These are phyloP conservation scores for Pygoscelis antarcticus DNA, from an alignment of 2,113 vertebrate species.

Conservation along the genomic window DNA sequence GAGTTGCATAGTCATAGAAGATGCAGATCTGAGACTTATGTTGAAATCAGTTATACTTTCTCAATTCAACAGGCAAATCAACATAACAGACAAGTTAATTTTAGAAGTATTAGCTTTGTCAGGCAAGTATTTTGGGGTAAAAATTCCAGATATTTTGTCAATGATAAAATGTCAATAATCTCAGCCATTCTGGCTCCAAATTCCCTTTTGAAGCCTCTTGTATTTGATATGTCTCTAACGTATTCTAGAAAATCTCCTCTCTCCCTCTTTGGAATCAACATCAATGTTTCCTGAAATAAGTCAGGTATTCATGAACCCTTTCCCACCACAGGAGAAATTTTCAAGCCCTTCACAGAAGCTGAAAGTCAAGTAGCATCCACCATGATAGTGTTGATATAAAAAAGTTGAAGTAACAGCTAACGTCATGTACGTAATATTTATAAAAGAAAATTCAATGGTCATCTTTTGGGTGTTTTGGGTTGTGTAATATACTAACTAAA, in stretches of 20 bases:
- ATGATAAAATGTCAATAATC: background rate
- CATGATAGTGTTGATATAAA: background rate
- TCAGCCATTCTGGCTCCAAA: background rate
- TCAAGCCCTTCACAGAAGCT: background rate
- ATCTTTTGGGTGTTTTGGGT: background rate
- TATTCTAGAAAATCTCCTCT: background rate
- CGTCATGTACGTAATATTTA: background rate
- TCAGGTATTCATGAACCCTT: background rate
- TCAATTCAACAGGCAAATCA: background rate
- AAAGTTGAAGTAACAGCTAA: background rate
- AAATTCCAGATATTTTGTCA: background rate
- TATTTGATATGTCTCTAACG: background rate
- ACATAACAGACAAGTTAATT: background rate
- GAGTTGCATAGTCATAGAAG: background rate
- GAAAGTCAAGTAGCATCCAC: background rate
- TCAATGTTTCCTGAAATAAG: background rate
- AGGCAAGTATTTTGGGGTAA: background rate
- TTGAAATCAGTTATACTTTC: background rate
- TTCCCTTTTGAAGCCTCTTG: background rate
- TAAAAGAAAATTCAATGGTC: background rate
- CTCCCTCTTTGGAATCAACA: background rate
- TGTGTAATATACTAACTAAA: background rate
- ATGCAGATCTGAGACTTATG: background rate
- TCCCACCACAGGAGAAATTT: background rate
- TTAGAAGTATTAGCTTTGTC: background rate